A percentile compares a stretch with the other conserved stretches of the same genome.
phyloP scores from a whole-genome alignment of 2,888 invertebrate species.

The Drosophila mimetica region DNA sequence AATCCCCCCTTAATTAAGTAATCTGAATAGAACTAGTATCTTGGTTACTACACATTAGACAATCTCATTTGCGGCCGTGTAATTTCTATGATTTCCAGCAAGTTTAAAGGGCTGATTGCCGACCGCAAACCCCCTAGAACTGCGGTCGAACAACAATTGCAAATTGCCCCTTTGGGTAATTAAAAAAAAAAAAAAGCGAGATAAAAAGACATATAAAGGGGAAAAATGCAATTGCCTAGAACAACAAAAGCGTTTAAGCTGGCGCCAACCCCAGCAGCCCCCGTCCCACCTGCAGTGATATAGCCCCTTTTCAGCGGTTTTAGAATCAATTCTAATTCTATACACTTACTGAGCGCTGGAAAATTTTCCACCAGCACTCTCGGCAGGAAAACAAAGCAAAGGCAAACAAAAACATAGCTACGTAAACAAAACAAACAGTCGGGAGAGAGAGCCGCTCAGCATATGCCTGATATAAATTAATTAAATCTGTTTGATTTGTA shows the following conservation, averaged over 20 bases:
- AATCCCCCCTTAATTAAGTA: conserved; percentile 31
- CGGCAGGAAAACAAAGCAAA: conserved; percentile 52
- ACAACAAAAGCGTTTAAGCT: conserved; percentile 50
- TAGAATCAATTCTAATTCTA: conserved; percentile 67
- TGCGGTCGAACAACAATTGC: conserved; percentile 32
- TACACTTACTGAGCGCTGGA: conserved; percentile 66
- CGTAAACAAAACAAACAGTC: conserved; percentile 39
- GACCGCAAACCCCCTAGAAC: background rate
- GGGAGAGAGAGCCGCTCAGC: background rate
- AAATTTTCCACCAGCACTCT: conserved; percentile 72
- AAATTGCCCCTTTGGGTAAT: conserved; percentile 35
- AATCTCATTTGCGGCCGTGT: conserved; percentile 24
- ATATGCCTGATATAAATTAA: conserved; percentile 53
- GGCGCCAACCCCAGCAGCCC: conserved; percentile 49
- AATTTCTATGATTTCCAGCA: conserved; percentile 45
- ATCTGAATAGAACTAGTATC: conserved; percentile 24
- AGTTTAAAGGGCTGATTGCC: conserved; percentile 19
- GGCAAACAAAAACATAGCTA: conserved; percentile 35
- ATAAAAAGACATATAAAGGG: conserved; percentile 8
- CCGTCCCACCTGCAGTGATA: conserved; percentile 11
- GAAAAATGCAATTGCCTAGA: conserved; percentile 23
- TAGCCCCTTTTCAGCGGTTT: conserved; percentile 4
- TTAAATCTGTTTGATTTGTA: conserved; percentile 55
- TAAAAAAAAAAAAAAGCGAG: conserved; percentile 31
- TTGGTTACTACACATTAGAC: conserved; percentile 2